phyloP scores from a whole-genome alignment of 2,888 invertebrate genomes.

The Hydraecia micacea region DNA sequence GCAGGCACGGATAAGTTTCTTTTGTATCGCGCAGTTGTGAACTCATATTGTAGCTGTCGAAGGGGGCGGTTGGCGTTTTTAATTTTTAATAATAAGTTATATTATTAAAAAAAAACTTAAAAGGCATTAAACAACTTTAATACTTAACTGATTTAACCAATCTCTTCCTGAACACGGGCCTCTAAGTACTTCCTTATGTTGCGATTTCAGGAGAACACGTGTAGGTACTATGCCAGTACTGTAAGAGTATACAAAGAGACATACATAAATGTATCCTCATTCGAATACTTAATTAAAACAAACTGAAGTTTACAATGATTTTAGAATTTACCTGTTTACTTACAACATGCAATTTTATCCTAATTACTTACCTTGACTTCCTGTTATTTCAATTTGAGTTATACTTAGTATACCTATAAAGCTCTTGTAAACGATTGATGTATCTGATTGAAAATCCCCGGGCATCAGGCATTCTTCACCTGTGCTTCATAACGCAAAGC shows the following conservation, averaged over 20 bases:
- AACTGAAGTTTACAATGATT: conserved; percentile 5
- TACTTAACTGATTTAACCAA: background rate
- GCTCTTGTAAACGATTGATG: background rate
- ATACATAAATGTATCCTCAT: background rate
- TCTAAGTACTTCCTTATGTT: background rate
- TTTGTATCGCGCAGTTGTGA: conserved; percentile 1
- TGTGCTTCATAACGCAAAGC: conserved; percentile 1
- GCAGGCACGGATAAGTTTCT: background rate
- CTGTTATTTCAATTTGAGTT: conserved; percentile 15
- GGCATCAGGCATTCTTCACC: background rate
- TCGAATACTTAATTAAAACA: background rate
- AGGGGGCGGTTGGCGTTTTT: background rate
- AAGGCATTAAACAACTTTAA: background rate
- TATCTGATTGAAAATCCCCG: background rate
- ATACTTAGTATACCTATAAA: background rate
- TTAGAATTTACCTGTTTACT: conserved; percentile 34
- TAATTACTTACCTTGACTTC: background rate
- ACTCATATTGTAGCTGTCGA: background rate
- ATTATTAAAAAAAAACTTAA: background rate
- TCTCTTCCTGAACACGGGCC: background rate
- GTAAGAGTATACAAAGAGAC: background rate
- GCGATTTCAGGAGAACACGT: background rate
- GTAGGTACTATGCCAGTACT: background rate
- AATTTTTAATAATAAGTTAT: background rate
- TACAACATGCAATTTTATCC: background rate